Conservation (phyloP, 2,888 invertebrate genomes). For the Ptychoptera albimana region DNA sequence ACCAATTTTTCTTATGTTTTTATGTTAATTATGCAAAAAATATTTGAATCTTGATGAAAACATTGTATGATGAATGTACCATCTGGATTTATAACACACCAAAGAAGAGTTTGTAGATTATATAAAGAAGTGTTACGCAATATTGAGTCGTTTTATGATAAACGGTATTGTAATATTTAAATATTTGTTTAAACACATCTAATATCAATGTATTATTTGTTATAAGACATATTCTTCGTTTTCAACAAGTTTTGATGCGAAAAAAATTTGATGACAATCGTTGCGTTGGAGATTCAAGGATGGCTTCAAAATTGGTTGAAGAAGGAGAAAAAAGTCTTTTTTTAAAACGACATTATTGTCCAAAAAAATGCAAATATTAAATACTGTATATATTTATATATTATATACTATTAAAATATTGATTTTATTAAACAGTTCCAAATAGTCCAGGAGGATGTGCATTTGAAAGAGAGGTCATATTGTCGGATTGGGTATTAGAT, state of each 20-base stretch:
- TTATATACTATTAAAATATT: conserved; percentile 9
- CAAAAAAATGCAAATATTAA: conserved; percentile 49
- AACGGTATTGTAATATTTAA: conserved; percentile 38
- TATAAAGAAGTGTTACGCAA: conserved; percentile 60
- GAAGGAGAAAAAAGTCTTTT: conserved; percentile 68
- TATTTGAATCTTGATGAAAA: too few relatives aligned
- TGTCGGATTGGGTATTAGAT: conserved; percentile 79
- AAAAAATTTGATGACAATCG: conserved; percentile 71
- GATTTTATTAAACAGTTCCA: conserved; percentile 40
- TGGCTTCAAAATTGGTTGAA: conserved; percentile 51
- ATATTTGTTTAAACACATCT: too few relatives aligned
- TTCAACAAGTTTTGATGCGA: conserved; percentile 61
- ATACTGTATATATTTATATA: background rate
- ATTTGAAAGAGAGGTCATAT: conserved; percentile 48
- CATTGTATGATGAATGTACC: too few relatives aligned
- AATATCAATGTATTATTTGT: background rate
- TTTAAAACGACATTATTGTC: conserved; percentile 52
- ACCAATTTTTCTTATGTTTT: too few relatives aligned
- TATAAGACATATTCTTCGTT: conserved; percentile 59
- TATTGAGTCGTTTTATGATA: conserved; percentile 44
- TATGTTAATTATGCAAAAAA: too few relatives aligned
- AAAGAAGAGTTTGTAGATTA: conserved; percentile 56
- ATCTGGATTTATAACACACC: conserved; percentile 29
- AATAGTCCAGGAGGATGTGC: conserved; percentile 68
- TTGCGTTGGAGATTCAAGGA: conserved; percentile 49